Evolutionary conservation across 1,140 invertebrate genomes (phyloP).

Genomic region (Magallana ariakensis): DNA sequence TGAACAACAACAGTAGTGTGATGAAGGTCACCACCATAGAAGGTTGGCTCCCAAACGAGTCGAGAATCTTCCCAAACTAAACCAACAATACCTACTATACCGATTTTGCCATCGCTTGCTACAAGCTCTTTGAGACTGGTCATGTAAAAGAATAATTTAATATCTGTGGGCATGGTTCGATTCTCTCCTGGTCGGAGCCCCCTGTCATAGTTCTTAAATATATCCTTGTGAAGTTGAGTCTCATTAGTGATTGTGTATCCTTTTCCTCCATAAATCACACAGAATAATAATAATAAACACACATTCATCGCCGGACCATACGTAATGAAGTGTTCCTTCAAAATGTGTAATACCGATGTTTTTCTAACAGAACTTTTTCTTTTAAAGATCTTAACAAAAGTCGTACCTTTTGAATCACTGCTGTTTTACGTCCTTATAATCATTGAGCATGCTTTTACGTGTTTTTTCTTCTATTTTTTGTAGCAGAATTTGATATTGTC

Average conservation of each 20-base stretch:
- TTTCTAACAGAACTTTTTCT: too few relatives aligned
- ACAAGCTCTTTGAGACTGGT: constrained; percentile 26
- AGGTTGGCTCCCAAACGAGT: not conserved
- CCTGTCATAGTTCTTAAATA: not conserved
- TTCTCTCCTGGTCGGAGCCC: not conserved
- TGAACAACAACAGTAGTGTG: not conserved
- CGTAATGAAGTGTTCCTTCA: not conserved
- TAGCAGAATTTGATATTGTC: too few relatives aligned
- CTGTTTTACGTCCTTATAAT: too few relatives aligned
- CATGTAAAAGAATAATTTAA: constrained; percentile 4
- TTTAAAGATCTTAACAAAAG: too few relatives aligned
- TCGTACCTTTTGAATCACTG: too few relatives aligned
- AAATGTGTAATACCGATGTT: too few relatives aligned
- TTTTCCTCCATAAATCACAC: constrained; percentile 65
- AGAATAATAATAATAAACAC: not conserved
- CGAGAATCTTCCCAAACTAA: constrained; percentile 27
- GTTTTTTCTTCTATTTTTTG: too few relatives aligned
- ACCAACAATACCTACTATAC: not conserved
- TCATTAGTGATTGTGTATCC: constrained; percentile 22
- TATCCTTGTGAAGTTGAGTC: constrained; percentile 15
- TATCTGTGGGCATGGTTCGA: not conserved
- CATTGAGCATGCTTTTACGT: too few relatives aligned
- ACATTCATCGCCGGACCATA: not conserved
- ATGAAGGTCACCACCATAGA: not conserved
- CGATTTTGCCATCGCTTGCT: not conserved